Percentiles rank a stretch among this genome's conserved stretches.
These are phyloP conservation scores for Limnephilus marmoratus DNA, from an alignment of 2,888 invertebrate genomes.

Conservation along the genomic window DNA sequence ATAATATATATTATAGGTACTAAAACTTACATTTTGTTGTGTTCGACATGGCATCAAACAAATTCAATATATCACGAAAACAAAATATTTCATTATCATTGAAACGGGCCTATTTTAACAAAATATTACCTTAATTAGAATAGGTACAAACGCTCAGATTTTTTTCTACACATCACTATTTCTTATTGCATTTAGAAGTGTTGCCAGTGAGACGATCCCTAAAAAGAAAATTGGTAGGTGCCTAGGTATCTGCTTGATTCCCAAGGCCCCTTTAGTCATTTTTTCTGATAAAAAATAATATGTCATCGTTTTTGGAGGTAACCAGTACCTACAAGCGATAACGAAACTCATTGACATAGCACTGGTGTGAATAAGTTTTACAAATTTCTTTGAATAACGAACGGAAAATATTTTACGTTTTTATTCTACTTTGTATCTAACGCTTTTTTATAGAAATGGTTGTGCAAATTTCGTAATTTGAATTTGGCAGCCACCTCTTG, in stretches of 20 bases:
- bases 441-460: neutral
- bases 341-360: no score
- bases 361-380: no score
- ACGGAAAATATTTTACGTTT: neutral
- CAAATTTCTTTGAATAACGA: neutral
- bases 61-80: neutral
- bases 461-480: neutral
- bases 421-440: neutral
- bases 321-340: neutral
- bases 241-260: neutral
- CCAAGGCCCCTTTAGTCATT: neutral
- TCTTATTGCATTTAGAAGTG: neutral
- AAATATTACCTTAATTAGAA: no score
- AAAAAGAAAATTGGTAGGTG: neutral
- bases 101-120: no score
- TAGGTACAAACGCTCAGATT: no score
- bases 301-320: neutral
- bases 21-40: no score
- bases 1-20: no score
- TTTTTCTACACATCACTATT: no score
- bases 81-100: no score
- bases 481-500: no score
- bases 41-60: no score
- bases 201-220: neutral
- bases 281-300: neutral